These are phyloP conservation scores for Cecidostiba fungosa DNA, from an alignment of 2,888 invertebrate species.

Conservation along the genomic window DNA sequence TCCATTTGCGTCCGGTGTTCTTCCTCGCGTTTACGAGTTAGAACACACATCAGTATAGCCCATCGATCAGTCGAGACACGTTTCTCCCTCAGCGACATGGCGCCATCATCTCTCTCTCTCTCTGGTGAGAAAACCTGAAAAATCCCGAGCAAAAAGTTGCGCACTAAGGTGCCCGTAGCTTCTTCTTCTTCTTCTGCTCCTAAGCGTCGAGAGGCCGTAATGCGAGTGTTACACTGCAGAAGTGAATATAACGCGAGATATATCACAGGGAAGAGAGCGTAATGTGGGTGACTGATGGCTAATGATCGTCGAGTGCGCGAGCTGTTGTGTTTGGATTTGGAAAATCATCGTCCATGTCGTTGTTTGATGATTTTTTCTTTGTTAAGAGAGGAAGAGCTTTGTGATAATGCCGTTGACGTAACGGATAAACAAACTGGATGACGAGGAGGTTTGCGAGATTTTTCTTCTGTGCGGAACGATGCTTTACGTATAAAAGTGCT, in stretches of 20 bases:
- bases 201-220: background rate
- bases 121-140: background rate
- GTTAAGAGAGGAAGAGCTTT: background rate
- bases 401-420: background rate
- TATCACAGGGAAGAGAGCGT: background rate
- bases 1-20: background rate
- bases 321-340: constrained; percentile 3
- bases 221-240: constrained; percentile 15
- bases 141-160: constrained; percentile 10
- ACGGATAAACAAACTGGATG: constrained; percentile 10
- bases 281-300: background rate
- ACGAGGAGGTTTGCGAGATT: background rate
- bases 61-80: constrained; percentile 2
- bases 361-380: background rate
- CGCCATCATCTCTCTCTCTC: background rate
- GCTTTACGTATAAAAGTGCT: no score
- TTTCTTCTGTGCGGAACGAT: background rate
- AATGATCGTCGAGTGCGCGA: background rate
- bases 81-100: background rate
- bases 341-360: background rate
- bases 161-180: background rate
- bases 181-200: background rate
- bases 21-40: background rate
- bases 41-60: no score
- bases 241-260: background rate